These are phyloP conservation scores for Ciconia stormi DNA, from an alignment of 2,113 vertebrate species.

Conservation along the genomic window DNA sequence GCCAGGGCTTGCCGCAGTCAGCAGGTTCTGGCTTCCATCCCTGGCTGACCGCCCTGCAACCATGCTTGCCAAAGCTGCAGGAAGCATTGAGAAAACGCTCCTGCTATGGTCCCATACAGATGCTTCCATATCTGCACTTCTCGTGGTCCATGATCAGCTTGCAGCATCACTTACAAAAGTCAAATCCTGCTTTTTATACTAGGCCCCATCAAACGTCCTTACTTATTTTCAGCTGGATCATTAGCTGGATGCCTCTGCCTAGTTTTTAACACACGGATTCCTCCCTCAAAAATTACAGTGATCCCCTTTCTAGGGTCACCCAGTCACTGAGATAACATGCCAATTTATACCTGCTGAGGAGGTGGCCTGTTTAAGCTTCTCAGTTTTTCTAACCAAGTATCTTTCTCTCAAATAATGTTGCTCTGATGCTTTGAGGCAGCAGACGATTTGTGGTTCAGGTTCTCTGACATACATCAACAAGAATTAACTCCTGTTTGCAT, in stretches of 20 bases:
- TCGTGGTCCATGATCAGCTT: background rate
- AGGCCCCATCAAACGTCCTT: background rate
- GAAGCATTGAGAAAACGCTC: background rate
- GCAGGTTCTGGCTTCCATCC: background rate
- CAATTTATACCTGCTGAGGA: background rate
- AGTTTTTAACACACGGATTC: background rate
- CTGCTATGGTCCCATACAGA: background rate
- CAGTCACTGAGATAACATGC: background rate
- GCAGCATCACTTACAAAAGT: background rate
- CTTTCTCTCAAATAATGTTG: background rate
- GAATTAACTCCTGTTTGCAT: background rate
- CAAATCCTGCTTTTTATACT: background rate
- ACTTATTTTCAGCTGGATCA: background rate
- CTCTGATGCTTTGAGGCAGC: background rate
- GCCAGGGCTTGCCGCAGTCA: rapidly evolving
- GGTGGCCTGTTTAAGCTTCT: background rate
- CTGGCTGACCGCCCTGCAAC: background rate
- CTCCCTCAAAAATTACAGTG: background rate
- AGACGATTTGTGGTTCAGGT: background rate
- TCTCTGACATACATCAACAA: background rate
- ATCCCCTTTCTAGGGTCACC: background rate
- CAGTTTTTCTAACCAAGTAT: background rate
- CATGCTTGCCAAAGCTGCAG: background rate
- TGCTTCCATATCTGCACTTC: background rate
- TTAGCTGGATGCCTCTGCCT: background rate